These are phyloP conservation scores for Pogonocherus hispidulus DNA, from an alignment of 2,888 invertebrate species.

Conservation along the genomic window DNA sequence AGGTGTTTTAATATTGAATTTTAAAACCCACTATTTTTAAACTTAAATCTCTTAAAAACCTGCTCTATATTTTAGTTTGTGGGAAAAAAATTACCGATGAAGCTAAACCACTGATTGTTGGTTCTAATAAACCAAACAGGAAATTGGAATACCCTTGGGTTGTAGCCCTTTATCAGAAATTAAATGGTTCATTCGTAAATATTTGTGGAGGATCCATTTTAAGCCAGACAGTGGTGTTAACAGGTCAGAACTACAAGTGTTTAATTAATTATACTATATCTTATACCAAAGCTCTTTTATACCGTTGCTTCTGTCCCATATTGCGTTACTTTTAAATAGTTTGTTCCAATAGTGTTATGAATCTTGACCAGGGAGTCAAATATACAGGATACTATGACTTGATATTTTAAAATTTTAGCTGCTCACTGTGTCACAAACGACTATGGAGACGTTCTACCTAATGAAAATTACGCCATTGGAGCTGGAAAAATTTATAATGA, in stretches of 20 bases:
- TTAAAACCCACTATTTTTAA: too few species aligned
- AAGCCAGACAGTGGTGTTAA: conserved; percentile 36
- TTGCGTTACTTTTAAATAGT: neutral
- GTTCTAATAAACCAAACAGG: conserved; percentile 24
- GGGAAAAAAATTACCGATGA: conserved; percentile 39
- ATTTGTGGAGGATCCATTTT: conserved; percentile 42
- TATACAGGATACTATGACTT: too few species aligned
- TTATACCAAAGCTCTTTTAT: too few species aligned
- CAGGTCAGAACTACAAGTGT: too few species aligned
- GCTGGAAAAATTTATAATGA: conserved; percentile 43
- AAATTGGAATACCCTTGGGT: conserved; percentile 42
- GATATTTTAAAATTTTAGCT: conserved; percentile 36
- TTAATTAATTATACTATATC: neutral
- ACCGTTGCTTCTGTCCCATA: too few species aligned
- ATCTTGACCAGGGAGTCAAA: too few species aligned
- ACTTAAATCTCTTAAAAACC: too few species aligned
- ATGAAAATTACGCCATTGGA: conserved; percentile 34
- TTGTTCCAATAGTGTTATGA: neutral
- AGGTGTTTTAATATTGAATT: too few species aligned
- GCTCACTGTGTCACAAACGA: conserved; percentile 44
- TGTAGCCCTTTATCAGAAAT: conserved; percentile 32
- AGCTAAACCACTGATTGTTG: conserved; percentile 17
- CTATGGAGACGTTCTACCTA: conserved; percentile 23
- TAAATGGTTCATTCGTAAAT: conserved; percentile 17
- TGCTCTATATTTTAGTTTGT: too few species aligned